Percentiles rank a stretch among this genome's conserved stretches.
Conservation (phyloP, 2,888 invertebrate genomes). For the Ligdia adustata region DNA sequence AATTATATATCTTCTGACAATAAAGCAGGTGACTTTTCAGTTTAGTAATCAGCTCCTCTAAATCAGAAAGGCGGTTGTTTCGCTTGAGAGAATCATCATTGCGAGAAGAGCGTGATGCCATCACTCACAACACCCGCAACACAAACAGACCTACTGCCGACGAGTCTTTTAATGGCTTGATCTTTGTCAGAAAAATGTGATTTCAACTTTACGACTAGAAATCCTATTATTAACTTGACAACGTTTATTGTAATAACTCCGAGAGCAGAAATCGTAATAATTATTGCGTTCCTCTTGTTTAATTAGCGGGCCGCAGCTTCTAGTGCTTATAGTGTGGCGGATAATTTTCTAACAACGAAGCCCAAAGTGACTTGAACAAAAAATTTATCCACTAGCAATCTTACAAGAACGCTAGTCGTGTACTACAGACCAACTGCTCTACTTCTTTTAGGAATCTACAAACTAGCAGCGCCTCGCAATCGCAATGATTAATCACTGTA, state of each 20-base stretch:
- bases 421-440: no score
- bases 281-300: no score
- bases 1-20: background rate
- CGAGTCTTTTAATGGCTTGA: slow-evolving; percentile 33
- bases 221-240: slow-evolving; percentile 22
- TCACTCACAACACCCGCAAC: background rate
- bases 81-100: slow-evolving; percentile 18
- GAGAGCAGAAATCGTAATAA: slow-evolving; percentile 8
- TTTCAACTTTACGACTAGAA: slow-evolving; percentile 27
- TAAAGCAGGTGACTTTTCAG: background rate
- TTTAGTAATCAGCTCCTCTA: slow-evolving; percentile 16
- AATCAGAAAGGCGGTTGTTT: slow-evolving; percentile 27
- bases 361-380: no score
- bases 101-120: slow-evolving; percentile 23
- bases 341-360: no score
- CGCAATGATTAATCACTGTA: no score
- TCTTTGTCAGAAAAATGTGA: slow-evolving; percentile 38
- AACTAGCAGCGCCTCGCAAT: no score
- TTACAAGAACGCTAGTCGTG: no score
- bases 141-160: background rate
- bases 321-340: no score
- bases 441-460: no score
- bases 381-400: no score
- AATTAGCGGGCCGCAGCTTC: no score
- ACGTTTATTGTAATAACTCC: slow-evolving; percentile 6